Conservation (phyloP, 2,113 vertebrate genomes). For the Tachysurus fulvidraco region DNA sequence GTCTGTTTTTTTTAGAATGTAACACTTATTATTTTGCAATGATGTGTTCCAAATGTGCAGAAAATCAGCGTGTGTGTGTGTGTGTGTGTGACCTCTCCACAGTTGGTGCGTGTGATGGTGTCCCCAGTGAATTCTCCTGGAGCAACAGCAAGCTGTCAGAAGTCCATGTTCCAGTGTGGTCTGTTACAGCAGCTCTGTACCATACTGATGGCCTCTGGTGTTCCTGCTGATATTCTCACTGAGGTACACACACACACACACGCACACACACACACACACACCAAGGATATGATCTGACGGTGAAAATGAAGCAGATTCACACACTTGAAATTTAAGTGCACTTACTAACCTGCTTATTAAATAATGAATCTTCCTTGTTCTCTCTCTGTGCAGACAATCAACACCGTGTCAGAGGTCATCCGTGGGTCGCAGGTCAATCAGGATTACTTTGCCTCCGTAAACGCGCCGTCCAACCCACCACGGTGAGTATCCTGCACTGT, state of each 20-base stretch:
- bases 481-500: slow-evolving; percentile 72
- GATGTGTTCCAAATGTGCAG: too few species aligned
- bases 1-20: too few species aligned
- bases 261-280: too few species aligned
- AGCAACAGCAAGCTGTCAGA: slow-evolving; percentile 93
- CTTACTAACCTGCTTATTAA: background rate
- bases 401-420: slow-evolving; percentile 98
- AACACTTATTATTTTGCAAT: too few species aligned
- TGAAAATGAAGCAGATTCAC: background rate
- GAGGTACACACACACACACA: slow-evolving; percentile 74
- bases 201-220: slow-evolving; percentile 95
- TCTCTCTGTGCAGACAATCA: slow-evolving; percentile 83
- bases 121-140: slow-evolving; percentile 94
- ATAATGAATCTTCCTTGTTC: background rate
- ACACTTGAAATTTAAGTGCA: background rate
- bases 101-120: slow-evolving; percentile 94
- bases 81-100: slow-evolving; percentile 16
- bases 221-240: slow-evolving; percentile 95
- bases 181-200: slow-evolving; percentile 93
- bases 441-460: slow-evolving; percentile 98
- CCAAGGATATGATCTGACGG: too few species aligned
- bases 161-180: slow-evolving; percentile 93
- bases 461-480: slow-evolving; percentile 95
- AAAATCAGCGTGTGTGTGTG: too few species aligned
- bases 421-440: slow-evolving; percentile 94